Conservation (phyloP, 2,113 vertebrate genomes). For the Ciconia boyciana region DNA sequence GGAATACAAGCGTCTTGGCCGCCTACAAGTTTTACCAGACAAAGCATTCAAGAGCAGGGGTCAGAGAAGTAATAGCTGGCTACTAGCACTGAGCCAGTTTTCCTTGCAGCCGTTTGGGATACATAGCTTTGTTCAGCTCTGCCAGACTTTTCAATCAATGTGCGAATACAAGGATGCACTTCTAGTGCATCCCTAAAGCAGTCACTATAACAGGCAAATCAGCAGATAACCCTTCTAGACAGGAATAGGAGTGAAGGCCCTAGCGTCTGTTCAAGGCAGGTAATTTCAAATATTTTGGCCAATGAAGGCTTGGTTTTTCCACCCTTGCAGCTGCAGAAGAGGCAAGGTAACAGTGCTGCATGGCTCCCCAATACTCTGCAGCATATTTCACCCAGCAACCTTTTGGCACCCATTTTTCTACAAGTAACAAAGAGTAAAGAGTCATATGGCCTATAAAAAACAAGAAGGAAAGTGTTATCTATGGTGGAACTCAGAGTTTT, state of each 20-base stretch:
- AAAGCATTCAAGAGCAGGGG: neutral
- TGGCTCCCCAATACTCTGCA: neutral
- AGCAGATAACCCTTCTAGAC: neutral
- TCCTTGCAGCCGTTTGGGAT: neutral
- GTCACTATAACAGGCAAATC: neutral
- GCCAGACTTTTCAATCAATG: neutral
- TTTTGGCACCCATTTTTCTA: neutral
- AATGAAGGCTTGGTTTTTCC: neutral
- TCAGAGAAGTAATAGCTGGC: neutral
- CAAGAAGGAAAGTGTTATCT: neutral
- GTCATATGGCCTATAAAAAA: neutral
- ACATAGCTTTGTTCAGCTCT: neutral
- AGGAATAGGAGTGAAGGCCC: neutral
- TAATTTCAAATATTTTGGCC: neutral
- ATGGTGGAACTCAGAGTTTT: neutral
- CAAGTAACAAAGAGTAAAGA: neutral
- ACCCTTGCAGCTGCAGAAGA: neutral
- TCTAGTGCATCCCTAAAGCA: neutral
- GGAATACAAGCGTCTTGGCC: accelerated
- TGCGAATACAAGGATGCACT: neutral
- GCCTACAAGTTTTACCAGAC: neutral
- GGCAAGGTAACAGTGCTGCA: neutral
- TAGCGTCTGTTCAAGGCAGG: neutral
- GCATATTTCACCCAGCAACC: neutral
- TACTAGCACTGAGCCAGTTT: neutral